A percentile compares a stretch with the other conserved stretches of the same genome.
Evolutionary conservation across 1,140 invertebrate species (phyloP).

Genomic region (Macrostomum lignano): DNA sequence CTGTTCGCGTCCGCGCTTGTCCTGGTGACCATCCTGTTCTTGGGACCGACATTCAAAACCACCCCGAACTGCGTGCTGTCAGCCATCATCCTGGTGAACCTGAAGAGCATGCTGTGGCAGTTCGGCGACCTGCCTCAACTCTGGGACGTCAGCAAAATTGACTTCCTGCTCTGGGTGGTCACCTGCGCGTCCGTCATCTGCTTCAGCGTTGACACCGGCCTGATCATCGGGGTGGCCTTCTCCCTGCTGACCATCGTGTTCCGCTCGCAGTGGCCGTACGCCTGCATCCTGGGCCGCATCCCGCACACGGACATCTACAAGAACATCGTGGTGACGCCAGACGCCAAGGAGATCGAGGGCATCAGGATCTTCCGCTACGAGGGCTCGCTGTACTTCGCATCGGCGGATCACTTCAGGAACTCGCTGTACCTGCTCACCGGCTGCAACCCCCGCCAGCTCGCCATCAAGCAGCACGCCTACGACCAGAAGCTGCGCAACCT

Average conservation of each 20-base stretch:
- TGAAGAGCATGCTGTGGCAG: conserved; percentile 63
- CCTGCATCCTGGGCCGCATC: conserved; percentile 17
- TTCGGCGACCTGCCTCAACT: conserved; percentile 40
- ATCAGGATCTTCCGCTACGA: conserved; percentile 27
- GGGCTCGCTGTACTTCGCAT: conserved; percentile 24
- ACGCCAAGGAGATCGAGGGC: conserved; percentile 16
- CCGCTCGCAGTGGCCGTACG: conserved; percentile 21
- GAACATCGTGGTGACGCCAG: conserved; percentile 11
- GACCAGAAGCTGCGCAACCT: conserved; percentile 14
- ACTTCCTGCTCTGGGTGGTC: conserved; percentile 53
- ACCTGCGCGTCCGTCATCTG: conserved; percentile 49
- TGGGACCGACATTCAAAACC: conserved; percentile 25
- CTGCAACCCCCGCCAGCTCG: not conserved
- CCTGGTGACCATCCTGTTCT: conserved; percentile 29
- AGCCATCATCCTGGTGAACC: conserved; percentile 57
- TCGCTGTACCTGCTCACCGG: not conserved
- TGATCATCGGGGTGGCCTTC: conserved; percentile 40
- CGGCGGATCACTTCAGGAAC: conserved; percentile 19
- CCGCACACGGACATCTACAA: conserved; percentile 23
- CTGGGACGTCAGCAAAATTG: conserved; percentile 46
- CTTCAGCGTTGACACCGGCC: conserved; percentile 53
- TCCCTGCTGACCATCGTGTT: conserved; percentile 41
- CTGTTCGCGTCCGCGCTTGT: conserved; percentile 28
- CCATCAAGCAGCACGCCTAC: conserved; percentile 14
- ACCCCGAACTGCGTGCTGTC: conserved; percentile 42